phyloP scores from a whole-genome alignment of 2,113 vertebrate species.

The Solea solea region DNA sequence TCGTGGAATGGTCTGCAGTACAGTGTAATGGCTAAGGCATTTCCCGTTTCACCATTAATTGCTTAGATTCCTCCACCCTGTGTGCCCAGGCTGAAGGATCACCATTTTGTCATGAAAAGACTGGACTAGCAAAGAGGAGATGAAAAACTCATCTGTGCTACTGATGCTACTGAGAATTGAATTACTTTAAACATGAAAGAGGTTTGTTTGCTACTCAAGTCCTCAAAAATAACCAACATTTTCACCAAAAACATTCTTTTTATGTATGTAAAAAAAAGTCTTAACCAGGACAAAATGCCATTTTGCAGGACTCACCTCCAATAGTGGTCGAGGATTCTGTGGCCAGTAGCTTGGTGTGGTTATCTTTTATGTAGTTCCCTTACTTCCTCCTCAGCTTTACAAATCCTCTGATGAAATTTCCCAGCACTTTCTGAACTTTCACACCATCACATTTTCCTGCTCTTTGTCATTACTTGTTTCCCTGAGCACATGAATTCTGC shows the following conservation, averaged over 20 bases:
- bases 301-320: conserved; percentile 62
- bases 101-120: conserved; percentile 36
- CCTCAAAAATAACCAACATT: too few species aligned
- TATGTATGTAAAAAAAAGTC: not conserved
- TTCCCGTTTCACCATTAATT: conserved; percentile 53
- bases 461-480: conserved; percentile 49
- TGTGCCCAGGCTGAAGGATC: conserved; percentile 9
- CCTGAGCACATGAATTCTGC: conserved; percentile 31
- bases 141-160: not conserved
- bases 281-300: not conserved
- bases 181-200: not conserved
- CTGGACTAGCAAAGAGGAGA: not conserved
- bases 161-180: not conserved
- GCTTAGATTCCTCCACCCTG: conserved; percentile 2
- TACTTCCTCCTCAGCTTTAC: conserved; percentile 33
- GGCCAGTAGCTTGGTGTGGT: conserved; percentile 6
- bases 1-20: conserved; percentile 1
- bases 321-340: conserved; percentile 9
- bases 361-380: conserved; percentile 44
- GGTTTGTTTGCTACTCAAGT: not conserved
- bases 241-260: not conserved
- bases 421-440: conserved; percentile 37
- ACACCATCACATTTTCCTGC: conserved; percentile 60
- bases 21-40: conserved; percentile 33
- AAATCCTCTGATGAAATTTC: conserved; percentile 50